Evolutionary conservation across 2,797 vertebrate species (phyloP), one percentile per base, ranked within the genome.

Genomic region (Hypotaenidia philippensis): DNA sequence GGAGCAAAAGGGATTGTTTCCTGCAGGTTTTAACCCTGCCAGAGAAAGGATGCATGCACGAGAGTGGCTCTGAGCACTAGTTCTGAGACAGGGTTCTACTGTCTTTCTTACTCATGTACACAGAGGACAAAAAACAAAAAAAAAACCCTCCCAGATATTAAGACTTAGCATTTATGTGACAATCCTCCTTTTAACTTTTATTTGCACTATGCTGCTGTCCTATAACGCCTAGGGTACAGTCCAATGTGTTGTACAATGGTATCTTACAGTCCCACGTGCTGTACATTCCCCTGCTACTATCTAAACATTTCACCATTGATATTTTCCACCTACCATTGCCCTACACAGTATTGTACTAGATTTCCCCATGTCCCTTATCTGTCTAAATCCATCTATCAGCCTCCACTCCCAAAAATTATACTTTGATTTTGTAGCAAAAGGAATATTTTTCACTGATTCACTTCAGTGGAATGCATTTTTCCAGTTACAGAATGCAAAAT

Each of bases 391-490:
- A 89, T 55, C 38, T 50, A 50, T 41, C 41, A 82, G 44, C 13
- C 9, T 70, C 31, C 13, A 53, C n/a, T 47, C n/a, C 45, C 53
- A 38, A 86, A 80, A 76, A 71, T 38, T 44, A 70, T 38, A 56
- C 72, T 36, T 68, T 14, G 20, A 29, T 44, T 84, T 87, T 45
- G 83, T 57, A 77, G 32, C 57, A 56, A 65, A 94, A 94, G 66
- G 20, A 90, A 10, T 52, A 61, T 32, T 57, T 90, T 72, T 40
- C 7, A 65, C n/a, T n/a, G 17, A 80, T 88, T 95, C 44, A 85
- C 18, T 74, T 83, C 50, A 87, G 63, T 59, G 41, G 40, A 89
- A 94, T 68, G 13, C 16, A 56, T 75, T 91, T 93, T 93, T 91
- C 88, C 44, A 55, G 40, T 41, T 59, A 90, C 53, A 81, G 40